Conservation (phyloP, 2,888 invertebrate species). For the Ochropacha duplaris region DNA sequence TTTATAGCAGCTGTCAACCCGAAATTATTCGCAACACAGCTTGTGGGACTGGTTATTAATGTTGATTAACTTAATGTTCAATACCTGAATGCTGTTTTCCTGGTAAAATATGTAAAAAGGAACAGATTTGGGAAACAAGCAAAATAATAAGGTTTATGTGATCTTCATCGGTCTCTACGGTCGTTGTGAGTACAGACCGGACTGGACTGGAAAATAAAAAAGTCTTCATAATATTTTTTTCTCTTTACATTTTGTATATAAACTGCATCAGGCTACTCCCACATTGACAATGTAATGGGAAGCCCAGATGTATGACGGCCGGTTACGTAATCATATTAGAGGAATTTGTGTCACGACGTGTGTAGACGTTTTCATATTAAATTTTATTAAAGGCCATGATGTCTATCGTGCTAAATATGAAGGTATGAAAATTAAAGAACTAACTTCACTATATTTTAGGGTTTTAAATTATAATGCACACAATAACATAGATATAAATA, state of each 20-base stretch:
- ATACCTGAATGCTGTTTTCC: background rate
- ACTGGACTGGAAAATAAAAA: background rate
- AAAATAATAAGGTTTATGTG: background rate
- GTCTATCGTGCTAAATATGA: constrained; percentile 8
- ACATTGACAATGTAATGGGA: constrained; percentile 31
- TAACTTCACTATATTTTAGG: background rate
- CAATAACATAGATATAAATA: too few species aligned
- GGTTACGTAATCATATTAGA: constrained; percentile 60
- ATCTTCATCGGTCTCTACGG: background rate
- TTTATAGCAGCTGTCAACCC: background rate
- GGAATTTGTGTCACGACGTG: constrained; percentile 47
- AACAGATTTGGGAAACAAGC: background rate
- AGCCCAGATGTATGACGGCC: constrained; percentile 47
- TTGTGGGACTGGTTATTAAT: background rate
- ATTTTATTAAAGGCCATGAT: constrained; percentile 18
- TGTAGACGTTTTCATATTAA: constrained; percentile 25
- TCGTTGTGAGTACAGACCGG: too few species aligned
- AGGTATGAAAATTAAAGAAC: constrained; percentile 1
- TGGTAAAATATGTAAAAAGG: background rate
- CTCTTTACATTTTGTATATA: background rate
- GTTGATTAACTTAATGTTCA: background rate
- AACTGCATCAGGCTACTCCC: constrained; percentile 9
- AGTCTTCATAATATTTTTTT: background rate
- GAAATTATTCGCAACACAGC: background rate
- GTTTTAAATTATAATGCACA: background rate